phyloP scores from a whole-genome alignment of 2,888 invertebrate genomes.

The Diloba caeruleocephala region DNA sequence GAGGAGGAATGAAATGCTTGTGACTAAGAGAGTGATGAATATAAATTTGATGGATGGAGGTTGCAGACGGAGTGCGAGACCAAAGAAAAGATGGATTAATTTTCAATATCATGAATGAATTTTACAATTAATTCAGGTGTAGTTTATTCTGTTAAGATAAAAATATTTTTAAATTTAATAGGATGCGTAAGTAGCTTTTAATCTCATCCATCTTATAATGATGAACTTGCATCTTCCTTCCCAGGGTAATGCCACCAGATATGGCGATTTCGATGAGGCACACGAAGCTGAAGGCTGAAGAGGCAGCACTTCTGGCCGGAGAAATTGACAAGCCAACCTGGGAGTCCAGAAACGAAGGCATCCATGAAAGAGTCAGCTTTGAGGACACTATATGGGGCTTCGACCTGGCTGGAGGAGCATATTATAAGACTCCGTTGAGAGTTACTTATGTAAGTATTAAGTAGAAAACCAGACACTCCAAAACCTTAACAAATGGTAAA shows the following conservation, averaged over 20 bases:
- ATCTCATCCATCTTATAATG: background rate
- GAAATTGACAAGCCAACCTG: slow-evolving; percentile 76
- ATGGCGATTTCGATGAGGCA: slow-evolving; percentile 73
- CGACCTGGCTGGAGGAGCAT: slow-evolving; percentile 79
- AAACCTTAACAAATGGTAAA: too few relatives aligned
- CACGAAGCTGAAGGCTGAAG: slow-evolving; percentile 71
- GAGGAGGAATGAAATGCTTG: too few relatives aligned
- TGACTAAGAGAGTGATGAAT: too few relatives aligned
- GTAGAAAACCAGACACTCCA: too few relatives aligned
- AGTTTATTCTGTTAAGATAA: too few relatives aligned
- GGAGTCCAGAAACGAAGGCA: slow-evolving; percentile 81
- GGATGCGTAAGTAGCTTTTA: too few relatives aligned
- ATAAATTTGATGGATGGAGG: too few relatives aligned
- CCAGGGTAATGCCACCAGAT: slow-evolving; percentile 51
- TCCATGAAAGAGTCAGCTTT: slow-evolving; percentile 82
- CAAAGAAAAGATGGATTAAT: too few relatives aligned
- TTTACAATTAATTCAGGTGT: too few relatives aligned
- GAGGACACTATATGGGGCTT: slow-evolving; percentile 83
- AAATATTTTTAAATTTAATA: too few relatives aligned
- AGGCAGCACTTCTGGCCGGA: slow-evolving; percentile 74
- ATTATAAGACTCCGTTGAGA: slow-evolving; percentile 76
- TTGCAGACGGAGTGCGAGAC: too few relatives aligned
- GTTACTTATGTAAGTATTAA: slow-evolving; percentile 76
- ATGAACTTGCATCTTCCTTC: background rate
- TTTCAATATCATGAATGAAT: too few relatives aligned